Percentiles rank a stretch among this genome's conserved stretches.
Evolutionary conservation across 2,797 vertebrate species (phyloP).

Genomic region (Huso huso): DNA sequence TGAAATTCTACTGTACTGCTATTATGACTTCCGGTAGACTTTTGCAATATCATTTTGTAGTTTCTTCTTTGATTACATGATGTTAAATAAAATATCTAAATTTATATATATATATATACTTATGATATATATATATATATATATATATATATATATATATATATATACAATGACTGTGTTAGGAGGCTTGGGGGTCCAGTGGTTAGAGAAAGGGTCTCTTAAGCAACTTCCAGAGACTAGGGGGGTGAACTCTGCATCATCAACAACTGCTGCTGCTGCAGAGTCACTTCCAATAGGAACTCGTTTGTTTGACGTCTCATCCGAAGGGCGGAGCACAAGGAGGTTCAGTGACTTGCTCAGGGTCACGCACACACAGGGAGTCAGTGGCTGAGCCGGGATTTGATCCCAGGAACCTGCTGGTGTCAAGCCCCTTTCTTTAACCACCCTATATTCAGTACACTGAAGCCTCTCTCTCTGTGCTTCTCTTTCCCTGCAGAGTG

Average conservation of each 20-base stretch:
- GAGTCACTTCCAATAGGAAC: not conserved
- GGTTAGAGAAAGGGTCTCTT: no score
- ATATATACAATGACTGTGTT: no score
- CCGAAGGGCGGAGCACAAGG: no score
- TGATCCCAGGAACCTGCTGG: not conserved
- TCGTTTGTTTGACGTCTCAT: not conserved
- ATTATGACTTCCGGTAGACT: not conserved
- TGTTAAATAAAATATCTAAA: no score
- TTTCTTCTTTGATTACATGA: not conserved
- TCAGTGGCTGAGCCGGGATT: not conserved
- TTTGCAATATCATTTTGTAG: not conserved
- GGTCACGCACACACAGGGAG: no score
- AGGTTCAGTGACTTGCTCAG: not conserved
- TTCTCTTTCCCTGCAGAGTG: constrained; percentile 23
- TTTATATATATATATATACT: no score
- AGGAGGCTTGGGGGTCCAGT: no score
- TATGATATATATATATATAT: no score
- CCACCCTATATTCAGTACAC: not conserved
- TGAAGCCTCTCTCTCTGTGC: not conserved
- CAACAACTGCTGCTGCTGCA: not conserved
- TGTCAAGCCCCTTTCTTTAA: not conserved
- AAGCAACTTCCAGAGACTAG: no score
- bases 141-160: not conserved
- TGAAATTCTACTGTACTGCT: no score
- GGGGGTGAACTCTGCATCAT: not conserved